phyloP scores from a whole-genome alignment of 2,797 vertebrate species.

The Malacoctenus gilli region DNA sequence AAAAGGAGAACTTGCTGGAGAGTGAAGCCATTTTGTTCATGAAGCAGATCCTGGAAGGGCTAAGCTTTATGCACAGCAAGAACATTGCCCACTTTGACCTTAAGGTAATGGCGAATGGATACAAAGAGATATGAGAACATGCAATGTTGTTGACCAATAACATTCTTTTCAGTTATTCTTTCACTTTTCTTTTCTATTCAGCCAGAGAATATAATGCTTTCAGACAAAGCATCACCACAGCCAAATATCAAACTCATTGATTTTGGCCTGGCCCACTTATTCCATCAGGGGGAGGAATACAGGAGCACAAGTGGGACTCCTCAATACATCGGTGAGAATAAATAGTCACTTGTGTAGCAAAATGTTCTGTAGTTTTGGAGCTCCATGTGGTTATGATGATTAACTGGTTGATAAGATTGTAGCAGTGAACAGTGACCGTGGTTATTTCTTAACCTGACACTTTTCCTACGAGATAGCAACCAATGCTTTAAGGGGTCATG shows the following conservation, averaged over 20 bases:
- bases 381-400: too few species aligned
- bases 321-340: conserved; percentile 78
- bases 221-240: conserved; percentile 71
- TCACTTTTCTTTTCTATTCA: too few species aligned
- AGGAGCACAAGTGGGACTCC: conserved; percentile 82
- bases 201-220: conserved; percentile 87
- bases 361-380: too few species aligned
- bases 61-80: conserved; percentile 77
- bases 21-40: conserved; percentile 84
- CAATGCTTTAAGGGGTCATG: too few species aligned
- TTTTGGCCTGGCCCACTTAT: conserved; percentile 82
- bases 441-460: too few species aligned
- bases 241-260: conserved; percentile 84
- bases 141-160: too few species aligned
- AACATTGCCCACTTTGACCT: conserved; percentile 84
- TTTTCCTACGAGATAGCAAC: too few species aligned
- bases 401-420: too few species aligned
- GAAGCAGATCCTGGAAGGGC: conserved; percentile 82
- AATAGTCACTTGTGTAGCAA: too few species aligned
- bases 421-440: too few species aligned
- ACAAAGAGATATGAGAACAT: too few species aligned
- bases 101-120: conserved; percentile 73
- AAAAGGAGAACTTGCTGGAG: conserved; percentile 84
- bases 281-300: conserved; percentile 73
- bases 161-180: too few species aligned